Evolutionary conservation across 53 echinoderm and acorn worm genomes (phyloP).

Genomic region (Holothuria scabra): DNA sequence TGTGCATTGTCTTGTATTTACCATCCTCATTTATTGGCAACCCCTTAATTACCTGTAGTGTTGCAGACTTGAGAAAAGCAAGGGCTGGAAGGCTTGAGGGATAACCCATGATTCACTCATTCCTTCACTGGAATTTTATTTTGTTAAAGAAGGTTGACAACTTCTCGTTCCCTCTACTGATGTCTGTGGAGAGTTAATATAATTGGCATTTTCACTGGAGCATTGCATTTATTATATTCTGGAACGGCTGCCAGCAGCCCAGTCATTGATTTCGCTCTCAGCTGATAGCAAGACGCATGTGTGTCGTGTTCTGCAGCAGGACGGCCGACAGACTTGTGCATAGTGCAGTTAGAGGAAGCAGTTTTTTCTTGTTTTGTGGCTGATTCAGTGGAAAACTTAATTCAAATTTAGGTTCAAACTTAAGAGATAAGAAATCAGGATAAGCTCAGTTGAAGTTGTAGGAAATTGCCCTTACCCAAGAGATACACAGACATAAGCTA

Average conservation of each 20-base stretch:
- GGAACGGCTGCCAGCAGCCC: neutral
- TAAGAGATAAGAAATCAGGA: too few species aligned
- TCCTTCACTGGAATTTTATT: constrained; percentile 34
- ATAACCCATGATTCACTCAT: constrained; percentile 36
- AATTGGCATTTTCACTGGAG: constrained; percentile 32
- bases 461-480: too few species aligned
- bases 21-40: neutral
- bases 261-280: constrained; percentile 21
- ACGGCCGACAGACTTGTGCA: too few species aligned
- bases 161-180: constrained; percentile 20
- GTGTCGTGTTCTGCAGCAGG: too few species aligned
- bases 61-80: neutral
- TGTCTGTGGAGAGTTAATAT: constrained; percentile 31
- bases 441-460: too few species aligned
- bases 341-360: too few species aligned
- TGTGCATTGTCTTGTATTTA: too few species aligned
- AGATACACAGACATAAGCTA: too few species aligned
- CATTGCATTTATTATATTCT: constrained; percentile 22
- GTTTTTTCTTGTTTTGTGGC: too few species aligned
- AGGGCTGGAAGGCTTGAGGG: neutral
- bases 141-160: constrained; percentile 40
- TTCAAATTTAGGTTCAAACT: too few species aligned
- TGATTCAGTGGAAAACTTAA: too few species aligned
- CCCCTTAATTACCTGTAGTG: constrained; percentile 21
- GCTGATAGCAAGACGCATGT: constrained; percentile 6